Base-by-base conservation (phyloP, 2,113 vertebrate genomes). In the Psilopogon haemacephalus region DNA sequence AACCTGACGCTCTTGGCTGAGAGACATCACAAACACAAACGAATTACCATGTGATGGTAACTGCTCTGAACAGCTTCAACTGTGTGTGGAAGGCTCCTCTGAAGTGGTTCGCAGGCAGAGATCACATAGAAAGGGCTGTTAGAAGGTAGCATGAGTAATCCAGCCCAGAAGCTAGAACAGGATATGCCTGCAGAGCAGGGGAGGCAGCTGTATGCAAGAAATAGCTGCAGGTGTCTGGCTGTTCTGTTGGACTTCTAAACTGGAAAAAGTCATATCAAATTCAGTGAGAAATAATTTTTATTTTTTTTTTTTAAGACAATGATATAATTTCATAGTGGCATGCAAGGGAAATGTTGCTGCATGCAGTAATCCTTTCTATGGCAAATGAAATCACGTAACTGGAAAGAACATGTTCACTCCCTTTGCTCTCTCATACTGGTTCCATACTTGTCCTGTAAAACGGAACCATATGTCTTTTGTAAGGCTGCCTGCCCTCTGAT, bases 1-100 rank as follows among this genome's bases (percentile, higher is more conserved):
- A 97, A 97, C 78, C 86, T 92, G 97, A 97, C 95, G 76, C 95
- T 97, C 88, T 97, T 97, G 96, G 97, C 96, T 93, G 88, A 92
- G 95, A 97, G 84, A 90, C 95, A 94, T 92, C 70, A 86, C 90
- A 97, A 96, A 97, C 95, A 96, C 79, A 82, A 94, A 44, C 5
- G 17, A 95, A 84, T 40, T 48, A 74, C 67, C 84, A 7, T 28
- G 85, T 93, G 95, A 93, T 28, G 46, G 18, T 32, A 82, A 91
- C 93, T 59, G 69, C 68, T 68, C 63, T 50, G 79, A 94, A 87
- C 79, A 77, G 70, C 85, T 69, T 46, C 42, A 82, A 50, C 95
- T 80, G 80, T 81, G 76, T 50, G 88, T 80, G 7, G 24, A 60
- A 69, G 70, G 83, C 69, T 78, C n/a, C 37, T 92, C 52, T 64